Percentiles rank a stretch among this genome's conserved stretches.
Evolutionary conservation across 2,888 invertebrate genomes (phyloP).

Genomic region (Phalera bucephala): DNA sequence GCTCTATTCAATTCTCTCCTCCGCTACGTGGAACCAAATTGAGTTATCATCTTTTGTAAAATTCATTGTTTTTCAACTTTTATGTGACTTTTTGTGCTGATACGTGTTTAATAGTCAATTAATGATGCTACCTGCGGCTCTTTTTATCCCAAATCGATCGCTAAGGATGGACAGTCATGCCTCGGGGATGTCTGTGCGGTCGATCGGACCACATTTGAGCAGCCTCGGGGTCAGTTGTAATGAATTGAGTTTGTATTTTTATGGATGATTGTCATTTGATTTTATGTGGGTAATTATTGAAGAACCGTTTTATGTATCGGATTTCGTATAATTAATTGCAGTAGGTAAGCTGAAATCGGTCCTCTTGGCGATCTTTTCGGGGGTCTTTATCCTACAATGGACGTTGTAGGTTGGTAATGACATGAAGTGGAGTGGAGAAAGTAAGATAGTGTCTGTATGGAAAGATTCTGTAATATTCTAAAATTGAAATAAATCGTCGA

Average conservation of each 20-base stretch:
- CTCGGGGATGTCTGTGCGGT: constrained; percentile 32
- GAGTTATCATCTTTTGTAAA: constrained; percentile 80
- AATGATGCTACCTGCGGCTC: constrained; percentile 76
- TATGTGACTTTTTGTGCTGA: constrained; percentile 71
- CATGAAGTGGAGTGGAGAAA: no score
- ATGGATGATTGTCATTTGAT: constrained; percentile 26
- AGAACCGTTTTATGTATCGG: constrained; percentile 12
- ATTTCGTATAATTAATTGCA: no score
- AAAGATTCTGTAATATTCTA: no score
- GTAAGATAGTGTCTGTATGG: no score
- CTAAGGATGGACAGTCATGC: constrained; percentile 52
- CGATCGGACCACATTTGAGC: constrained; percentile 29
- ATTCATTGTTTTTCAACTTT: constrained; percentile 76
- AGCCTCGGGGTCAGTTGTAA: constrained; percentile 38
- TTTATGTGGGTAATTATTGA: constrained; percentile 5
- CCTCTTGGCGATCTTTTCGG: no score
- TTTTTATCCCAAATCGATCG: constrained; percentile 60
- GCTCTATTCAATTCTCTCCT: constrained; percentile 39
- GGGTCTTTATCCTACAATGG: no score
- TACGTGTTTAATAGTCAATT: constrained; percentile 81
- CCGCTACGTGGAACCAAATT: constrained; percentile 60
- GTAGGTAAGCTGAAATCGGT: no score
- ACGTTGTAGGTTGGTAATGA: no score
- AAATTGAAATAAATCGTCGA: no score
- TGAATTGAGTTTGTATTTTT: constrained; percentile 35